Evolutionary conservation across 2,888 invertebrate species (phyloP), one percentile per base, ranked within the genome.

Genomic region (Tenthredo amoena): DNA sequence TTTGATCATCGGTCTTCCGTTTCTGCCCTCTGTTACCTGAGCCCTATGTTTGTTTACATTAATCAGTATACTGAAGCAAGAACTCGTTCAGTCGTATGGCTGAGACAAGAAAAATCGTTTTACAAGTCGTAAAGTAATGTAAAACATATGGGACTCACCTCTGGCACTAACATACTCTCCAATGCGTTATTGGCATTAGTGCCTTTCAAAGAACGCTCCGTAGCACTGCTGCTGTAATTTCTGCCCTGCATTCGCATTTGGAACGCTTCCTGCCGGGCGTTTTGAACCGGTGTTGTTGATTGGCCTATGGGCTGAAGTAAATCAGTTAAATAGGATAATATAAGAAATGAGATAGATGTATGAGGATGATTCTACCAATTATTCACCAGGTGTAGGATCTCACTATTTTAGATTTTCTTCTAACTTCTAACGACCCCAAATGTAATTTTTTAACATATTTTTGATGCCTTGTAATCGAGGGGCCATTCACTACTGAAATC

Each of bases 241-340:
- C 89, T 92, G 40, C 93, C 93, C 87, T 94, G 93, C 87, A 94
- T 91, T 62, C 97, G 95, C 91, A 96, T 96, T 87, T 96, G 95
- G 86, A 96, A 96, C 0, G 97, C 97, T 92, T 98, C 97, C 86
- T 96, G 95, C 6, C 97, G 95, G 0, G 96, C 96, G 92, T 98
- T 97, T 86, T 94, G 93, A 79, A 97, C 94, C 0, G 95, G 93
- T 85, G 93, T 91, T 0, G 94, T 94, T 0, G 94, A 90, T 88
- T 93, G 94, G 0, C 96, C 96, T 12, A 97, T 87, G 0, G 96
- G 94, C 96, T 96, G 91, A 0, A 90, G 91, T 58, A 88, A 86
- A 85, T 83, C 34, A 15, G 12, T 68, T 34, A 18, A 18, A 68
- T 15, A 34, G 12, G 34, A 68, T 68, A 18, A 82, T 86, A 71